Base-by-base conservation (phyloP, 2,888 invertebrate genomes). In the Geophilus truncorum region DNA sequence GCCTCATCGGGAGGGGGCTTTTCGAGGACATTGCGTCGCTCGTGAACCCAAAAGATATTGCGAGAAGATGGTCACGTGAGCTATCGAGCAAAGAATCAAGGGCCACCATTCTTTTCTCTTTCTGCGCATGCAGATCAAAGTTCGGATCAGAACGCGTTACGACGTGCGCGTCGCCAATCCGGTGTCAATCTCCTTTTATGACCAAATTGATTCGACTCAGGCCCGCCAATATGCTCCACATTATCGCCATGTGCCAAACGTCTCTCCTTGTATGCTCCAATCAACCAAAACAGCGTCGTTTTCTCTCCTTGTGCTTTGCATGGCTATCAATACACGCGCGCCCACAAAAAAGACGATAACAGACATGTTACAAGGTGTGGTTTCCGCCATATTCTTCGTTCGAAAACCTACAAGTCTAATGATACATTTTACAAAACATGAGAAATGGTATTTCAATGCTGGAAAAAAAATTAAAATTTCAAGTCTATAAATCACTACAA, bases 1-100 rank as follows among this genome's bases (percentile, higher is more conserved):
- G 57, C 57, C 57, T 57, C 57, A 57, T 57, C 57, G 57, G 57
- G 57, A 57, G 51, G 51, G 57, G 57, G 57, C 57, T 57, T 57
- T 57, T 57, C 57, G 57, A 57, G 57, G 57, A 57, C 57, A 57
- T 57, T 57, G 57, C 57, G 57, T 57, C 23, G 57, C 57, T 57
- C 57, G 57, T 57, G 57, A 57, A 57, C 57, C 57, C 57, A 9
- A 57, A 40, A 57, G 57, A 57, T 57, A 57, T 57, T 57, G 57
- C 57, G 57, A 57, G 57, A 57, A 57, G 57, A 57, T 57, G 57
- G 57, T 57, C 57, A 57, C 57, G 57, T 57, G 57, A 57, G 57
- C 57, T 57, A 57, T 57, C 57, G 57, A 57, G 57, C 3, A 57
- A 57, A 57, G 57, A 57, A 57, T 57, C 57, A 57, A 57, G 57